Conservation (phyloP, 2,113 vertebrate species). For the Daubentonia madagascariensis region DNA sequence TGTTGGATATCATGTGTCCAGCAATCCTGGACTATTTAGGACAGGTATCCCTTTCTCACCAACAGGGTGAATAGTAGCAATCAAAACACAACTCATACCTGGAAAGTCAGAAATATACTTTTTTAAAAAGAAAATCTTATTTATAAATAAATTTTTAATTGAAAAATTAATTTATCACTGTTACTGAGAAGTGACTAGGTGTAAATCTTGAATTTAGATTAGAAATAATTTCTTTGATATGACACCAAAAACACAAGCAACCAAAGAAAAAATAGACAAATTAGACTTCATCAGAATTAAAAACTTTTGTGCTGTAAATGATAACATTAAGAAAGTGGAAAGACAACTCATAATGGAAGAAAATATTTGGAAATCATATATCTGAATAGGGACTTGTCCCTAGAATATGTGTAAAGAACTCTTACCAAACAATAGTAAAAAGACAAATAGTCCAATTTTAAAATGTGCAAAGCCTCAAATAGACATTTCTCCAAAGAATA, state of each 20-base stretch:
- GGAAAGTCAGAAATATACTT: background rate
- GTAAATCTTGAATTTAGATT: background rate
- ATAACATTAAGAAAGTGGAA: background rate
- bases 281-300: no score
- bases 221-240: background rate
- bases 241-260: background rate
- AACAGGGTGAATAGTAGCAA: background rate
- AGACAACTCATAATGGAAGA: background rate
- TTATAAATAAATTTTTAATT: background rate
- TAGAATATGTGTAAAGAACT: background rate
- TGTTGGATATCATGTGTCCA: fast-evolving
- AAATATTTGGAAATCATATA: background rate
- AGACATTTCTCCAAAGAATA: background rate
- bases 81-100: background rate
- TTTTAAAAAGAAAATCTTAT: background rate
- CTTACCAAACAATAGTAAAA: background rate
- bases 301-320: background rate
- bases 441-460: background rate
- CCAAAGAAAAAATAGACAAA: background rate
- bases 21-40: background rate
- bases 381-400: background rate
- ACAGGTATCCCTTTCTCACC: background rate
- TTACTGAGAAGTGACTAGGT: background rate
- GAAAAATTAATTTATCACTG: background rate
- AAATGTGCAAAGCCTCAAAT: background rate